phyloP scores from a whole-genome alignment of 2,888 invertebrate genomes.

The Teleiodes luculella region DNA sequence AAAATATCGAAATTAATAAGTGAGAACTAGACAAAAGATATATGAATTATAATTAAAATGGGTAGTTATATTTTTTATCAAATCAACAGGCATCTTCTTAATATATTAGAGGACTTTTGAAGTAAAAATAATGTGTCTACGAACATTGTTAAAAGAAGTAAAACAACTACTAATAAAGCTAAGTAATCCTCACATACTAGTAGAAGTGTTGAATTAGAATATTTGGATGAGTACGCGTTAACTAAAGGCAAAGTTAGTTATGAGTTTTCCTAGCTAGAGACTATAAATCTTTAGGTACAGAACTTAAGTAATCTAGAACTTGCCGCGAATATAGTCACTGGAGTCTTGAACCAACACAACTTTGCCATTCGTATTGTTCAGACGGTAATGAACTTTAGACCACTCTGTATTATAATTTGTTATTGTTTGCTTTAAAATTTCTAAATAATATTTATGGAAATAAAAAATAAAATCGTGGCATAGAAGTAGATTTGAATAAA shows the following conservation, averaged over 20 bases:
- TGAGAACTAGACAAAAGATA: background rate
- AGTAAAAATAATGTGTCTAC: no score
- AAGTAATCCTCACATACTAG: background rate
- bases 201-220: background rate
- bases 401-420: no score
- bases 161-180: no score
- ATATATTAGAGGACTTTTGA: no score
- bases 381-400: conserved; percentile 11
- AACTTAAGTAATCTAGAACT: conserved; percentile 19
- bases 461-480: no score
- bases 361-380: conserved; percentile 9
- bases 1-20: background rate
- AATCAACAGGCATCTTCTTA: no score
- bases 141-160: no score
- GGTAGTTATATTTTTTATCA: no score
- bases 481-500: no score
- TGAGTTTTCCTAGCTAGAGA: conserved; percentile 11
- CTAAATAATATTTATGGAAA: no score
- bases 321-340: conserved; percentile 9
- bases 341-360: conserved; percentile 7
- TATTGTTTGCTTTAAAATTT: no score
- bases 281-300: conserved; percentile 19
- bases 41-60: no score
- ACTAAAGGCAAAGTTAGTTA: conserved; percentile 16
- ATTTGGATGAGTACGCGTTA: conserved; percentile 8